Percentiles rank a stretch among this genome's conserved stretches.
These are phyloP conservation scores for Stomorhina lunata DNA, from an alignment of 2,888 invertebrate genomes.

Conservation along the genomic window DNA sequence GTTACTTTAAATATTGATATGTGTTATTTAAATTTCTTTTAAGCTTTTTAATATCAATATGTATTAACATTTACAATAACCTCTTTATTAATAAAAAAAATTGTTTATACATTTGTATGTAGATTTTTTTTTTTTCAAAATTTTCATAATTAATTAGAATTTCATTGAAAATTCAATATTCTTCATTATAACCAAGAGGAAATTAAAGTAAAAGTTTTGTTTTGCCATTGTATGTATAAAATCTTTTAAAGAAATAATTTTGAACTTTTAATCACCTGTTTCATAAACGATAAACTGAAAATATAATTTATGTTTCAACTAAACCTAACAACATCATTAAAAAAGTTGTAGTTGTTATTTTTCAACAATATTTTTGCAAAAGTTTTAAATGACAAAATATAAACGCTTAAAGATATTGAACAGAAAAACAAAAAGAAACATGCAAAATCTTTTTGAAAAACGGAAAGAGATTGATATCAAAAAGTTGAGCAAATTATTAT, in stretches of 20 bases:
- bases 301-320: not conserved
- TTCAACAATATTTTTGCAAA: not conserved
- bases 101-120: not conserved
- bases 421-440: not conserved
- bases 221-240: not conserved
- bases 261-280: slow-evolving; percentile 26
- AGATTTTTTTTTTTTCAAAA: not conserved
- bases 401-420: not conserved
- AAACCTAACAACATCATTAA: slow-evolving; percentile 23
- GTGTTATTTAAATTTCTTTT: too few relatives aligned
- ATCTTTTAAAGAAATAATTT: not conserved
- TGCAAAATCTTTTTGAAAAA: too few relatives aligned
- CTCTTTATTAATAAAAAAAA: too few relatives aligned
- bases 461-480: slow-evolving; percentile 8
- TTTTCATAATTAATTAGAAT: not conserved
- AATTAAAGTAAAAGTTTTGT: not conserved
- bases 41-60: too few relatives aligned
- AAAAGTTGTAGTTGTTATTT: not conserved
- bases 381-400: slow-evolving; percentile 4
- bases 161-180: not conserved
- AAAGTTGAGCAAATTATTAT: slow-evolving; percentile 36
- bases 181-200: too few relatives aligned
- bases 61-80: too few relatives aligned
- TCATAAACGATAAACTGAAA: not conserved
- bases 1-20: not conserved